A percentile compares a stretch with the other conserved stretches of the same genome.
phyloP scores from a whole-genome alignment of 2,113 vertebrate species.

The Thryonomys swinderianus region DNA sequence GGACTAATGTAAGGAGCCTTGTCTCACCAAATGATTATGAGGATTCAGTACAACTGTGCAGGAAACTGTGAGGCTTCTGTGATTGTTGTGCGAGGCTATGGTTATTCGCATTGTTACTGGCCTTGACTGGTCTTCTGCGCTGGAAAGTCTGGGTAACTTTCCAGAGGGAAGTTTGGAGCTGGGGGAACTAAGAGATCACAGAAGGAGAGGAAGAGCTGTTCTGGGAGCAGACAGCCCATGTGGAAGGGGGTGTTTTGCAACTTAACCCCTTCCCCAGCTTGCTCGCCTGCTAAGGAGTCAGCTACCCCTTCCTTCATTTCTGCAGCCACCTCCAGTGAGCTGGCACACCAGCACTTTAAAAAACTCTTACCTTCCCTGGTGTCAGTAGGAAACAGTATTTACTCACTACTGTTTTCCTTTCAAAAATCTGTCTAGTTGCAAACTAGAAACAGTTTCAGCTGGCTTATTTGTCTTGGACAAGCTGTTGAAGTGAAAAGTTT shows the following conservation, averaged over 20 bases:
- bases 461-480: conserved; percentile 76
- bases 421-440: conserved; percentile 74
- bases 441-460: conserved; percentile 72
- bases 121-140: neutral
- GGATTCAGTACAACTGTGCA: neutral
- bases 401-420: conserved; percentile 78
- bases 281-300: neutral
- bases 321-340: neutral
- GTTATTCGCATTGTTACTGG: neutral
- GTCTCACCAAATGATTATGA: neutral
- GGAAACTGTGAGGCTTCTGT: neutral
- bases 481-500: conserved; percentile 70
- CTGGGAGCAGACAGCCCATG: neutral
- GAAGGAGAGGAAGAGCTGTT: neutral
- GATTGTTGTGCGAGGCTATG: neutral
- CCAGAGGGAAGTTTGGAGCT: neutral
- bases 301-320: conserved; percentile 17
- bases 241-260: neutral
- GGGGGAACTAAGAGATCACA: neutral
- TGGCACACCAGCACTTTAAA: neutral
- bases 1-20: neutral
- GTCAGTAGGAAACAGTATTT: conserved; percentile 75
- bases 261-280: neutral
- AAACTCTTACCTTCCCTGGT: conserved; percentile 65
- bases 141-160: conserved; percentile 6